Evolutionary conservation across 2,888 invertebrate species (phyloP), one percentile per base, ranked within the genome.

Genomic region (Lampropteryx suffumata): DNA sequence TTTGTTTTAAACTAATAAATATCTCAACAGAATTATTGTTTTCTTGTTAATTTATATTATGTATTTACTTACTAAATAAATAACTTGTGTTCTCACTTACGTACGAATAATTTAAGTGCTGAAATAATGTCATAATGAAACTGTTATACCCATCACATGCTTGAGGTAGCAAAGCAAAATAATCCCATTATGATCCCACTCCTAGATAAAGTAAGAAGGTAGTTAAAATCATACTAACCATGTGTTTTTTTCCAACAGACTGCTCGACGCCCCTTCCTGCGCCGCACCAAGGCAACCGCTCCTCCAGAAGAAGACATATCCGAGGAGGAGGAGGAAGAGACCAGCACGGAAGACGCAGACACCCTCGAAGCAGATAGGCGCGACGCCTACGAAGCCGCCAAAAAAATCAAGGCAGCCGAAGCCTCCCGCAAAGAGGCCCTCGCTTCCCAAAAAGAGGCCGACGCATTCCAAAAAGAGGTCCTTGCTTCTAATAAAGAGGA

Each of bases 221-320:
- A 56, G 53, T 54, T 49, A 56, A 46, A 52, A 40, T 12, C 14
- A 29, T 50, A 62, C 62, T 62, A 52, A 65, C 64, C 64, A 43
- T 45, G 9, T 28, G 21, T 59, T 73, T 62, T n/a, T n/a, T 57
- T 61, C 69, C 73, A 63, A 49, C 84, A 89, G 89, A 67, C 67
- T 37, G 60, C 67, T 40, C 83, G 78, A 54, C 80, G 84, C 43
- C 73, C 71, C 58, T 87, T 89, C 82, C 76, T 78, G 47, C 81
- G 87, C 1, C 87, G 89, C 55, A 89, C 85, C 47, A 87, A 86
- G 69, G 78, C 86, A 17, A 84, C 88, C 1, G 68, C 82, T 0
- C 69, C 80, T 8, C 79, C 86, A 26, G 82, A 78, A 37, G 65
- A 69, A 35, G 57, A 7, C 14, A 7, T 7, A 5, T 26, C 26